phyloP scores from a whole-genome alignment of 1,140 invertebrate genomes.

The Psilanteris sp. region DNA sequence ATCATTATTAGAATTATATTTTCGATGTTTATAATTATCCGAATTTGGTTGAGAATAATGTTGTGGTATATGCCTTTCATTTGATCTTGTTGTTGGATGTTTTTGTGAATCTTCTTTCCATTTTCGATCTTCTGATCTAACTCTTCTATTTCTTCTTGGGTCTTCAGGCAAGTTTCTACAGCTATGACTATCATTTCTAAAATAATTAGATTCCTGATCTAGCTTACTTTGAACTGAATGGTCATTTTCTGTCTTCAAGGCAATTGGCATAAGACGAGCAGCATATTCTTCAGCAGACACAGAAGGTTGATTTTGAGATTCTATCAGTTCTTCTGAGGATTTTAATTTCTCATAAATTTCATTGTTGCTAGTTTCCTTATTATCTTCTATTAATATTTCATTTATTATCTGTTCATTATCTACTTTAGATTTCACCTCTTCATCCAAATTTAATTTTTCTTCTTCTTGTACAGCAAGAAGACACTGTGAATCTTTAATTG shows the following conservation, averaged over 20 bases:
- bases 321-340: too few species aligned
- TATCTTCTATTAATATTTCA: too few species aligned
- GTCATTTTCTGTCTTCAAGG: slow-evolving; percentile 1
- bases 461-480: slow-evolving; percentile 14
- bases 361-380: too few species aligned
- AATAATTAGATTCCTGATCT: slow-evolving; percentile 2
- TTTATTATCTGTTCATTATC: too few species aligned
- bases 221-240: neutral
- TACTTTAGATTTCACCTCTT: neutral
- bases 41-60: too few species aligned
- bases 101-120: neutral
- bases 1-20: too few species aligned
- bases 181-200: neutral
- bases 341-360: too few species aligned
- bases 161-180: neutral
- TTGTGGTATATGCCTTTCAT: too few species aligned
- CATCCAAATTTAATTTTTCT: slow-evolving; percentile 1
- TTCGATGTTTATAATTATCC: too few species aligned
- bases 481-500: slow-evolving; percentile 5
- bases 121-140: neutral
- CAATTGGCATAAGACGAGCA: slow-evolving; percentile 11
- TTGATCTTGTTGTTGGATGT: neutral
- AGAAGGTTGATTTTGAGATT: too few species aligned
- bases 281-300: slow-evolving; percentile 36
- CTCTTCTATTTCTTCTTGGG: slow-evolving; percentile 1